Evolutionary conservation across 1,140 invertebrate genomes (phyloP), one percentile per base, ranked within the genome.

Genomic region (Ptiloglossa arizonensis): DNA sequence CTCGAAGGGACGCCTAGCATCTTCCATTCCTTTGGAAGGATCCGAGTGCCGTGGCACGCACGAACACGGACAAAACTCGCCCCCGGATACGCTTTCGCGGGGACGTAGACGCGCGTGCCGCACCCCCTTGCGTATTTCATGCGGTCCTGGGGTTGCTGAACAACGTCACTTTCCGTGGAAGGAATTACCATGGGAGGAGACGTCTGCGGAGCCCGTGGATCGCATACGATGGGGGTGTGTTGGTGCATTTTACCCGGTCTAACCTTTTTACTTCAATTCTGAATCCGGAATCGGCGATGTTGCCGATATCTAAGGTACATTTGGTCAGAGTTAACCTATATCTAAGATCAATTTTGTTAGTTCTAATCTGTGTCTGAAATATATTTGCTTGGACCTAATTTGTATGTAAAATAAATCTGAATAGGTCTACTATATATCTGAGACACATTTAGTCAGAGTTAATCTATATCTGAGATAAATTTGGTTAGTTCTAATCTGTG

Each of bases 1-100:
- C 82, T 86, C 72, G 77, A 77, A 86, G 85, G 79, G 76, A 79
- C 69, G 83, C 82, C 72, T 80, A 83, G 76, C 85, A 79, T 85
- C 80, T 81, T 77, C 79, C 78, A 83, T 81, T 84, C 79, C 81
- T 70, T 64, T 73, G 70, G 60, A 77, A 81, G 75, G 64, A 78
- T 77, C 66, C 63, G 73, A 77, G 74, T 70, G 72, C 71, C 50
- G 56, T 22, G 62, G 67, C 50, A 52, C 67, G 68, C 54, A 52
- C 72, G 76, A 32, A 79, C 73, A 72, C 60, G 75, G 41, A 70
- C 69, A 79, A 75, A 32, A 68, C 69, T 54, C 35, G 52, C 59
- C 59, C 35, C 50, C 27, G 63, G 41, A 57, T 48, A 57, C 63
- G 52, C 15, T 48, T 56, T 69, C 54, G 52, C 73, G 41, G 38